Evolutionary conservation across 1,140 invertebrate species (phyloP).

Genomic region (Gryllus bimaculatus): DNA sequence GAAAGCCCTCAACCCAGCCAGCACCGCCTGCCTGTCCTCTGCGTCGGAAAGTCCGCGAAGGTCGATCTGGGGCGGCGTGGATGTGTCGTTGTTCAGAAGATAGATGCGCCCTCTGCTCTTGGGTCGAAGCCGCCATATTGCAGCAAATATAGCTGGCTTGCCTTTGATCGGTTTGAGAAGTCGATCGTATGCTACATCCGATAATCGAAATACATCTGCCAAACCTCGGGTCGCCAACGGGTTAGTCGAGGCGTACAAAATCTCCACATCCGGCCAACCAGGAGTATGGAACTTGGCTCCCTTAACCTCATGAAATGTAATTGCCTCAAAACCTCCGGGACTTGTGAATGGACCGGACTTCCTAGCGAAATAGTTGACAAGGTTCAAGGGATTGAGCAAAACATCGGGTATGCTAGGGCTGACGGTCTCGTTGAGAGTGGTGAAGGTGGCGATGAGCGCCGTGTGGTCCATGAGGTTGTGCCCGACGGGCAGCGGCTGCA

Average conservation of each 20-base stretch:
- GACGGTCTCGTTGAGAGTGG: slow-evolving; percentile 34
- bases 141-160: slow-evolving; percentile 49
- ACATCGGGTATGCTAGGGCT: slow-evolving; percentile 30
- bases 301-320: slow-evolving; percentile 64
- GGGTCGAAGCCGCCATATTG: slow-evolving; percentile 60
- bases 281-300: slow-evolving; percentile 36
- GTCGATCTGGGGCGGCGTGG: slow-evolving; percentile 66
- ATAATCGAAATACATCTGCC: slow-evolving; percentile 44
- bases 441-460: slow-evolving; percentile 18
- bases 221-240: slow-evolving; percentile 43
- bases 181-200: slow-evolving; percentile 40
- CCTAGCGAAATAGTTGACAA: slow-evolving; percentile 21
- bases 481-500: slow-evolving; percentile 42
- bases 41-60: slow-evolving; percentile 34
- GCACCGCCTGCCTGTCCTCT: slow-evolving; percentile 40
- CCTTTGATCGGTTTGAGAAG: slow-evolving; percentile 41
- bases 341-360: slow-evolving; percentile 60
- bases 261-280: slow-evolving; percentile 64
- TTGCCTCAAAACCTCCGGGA: slow-evolving; percentile 72
- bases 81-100: slow-evolving; percentile 57
- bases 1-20: slow-evolving; percentile 46
- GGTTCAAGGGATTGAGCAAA: slow-evolving; percentile 2
- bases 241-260: slow-evolving; percentile 52
- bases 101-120: slow-evolving; percentile 61
- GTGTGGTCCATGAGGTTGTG: slow-evolving; percentile 35